Percentiles rank a stretch among this genome's conserved stretches.
Evolutionary conservation across 2,797 vertebrate species (phyloP).

Genomic region (Cygnus olor): DNA sequence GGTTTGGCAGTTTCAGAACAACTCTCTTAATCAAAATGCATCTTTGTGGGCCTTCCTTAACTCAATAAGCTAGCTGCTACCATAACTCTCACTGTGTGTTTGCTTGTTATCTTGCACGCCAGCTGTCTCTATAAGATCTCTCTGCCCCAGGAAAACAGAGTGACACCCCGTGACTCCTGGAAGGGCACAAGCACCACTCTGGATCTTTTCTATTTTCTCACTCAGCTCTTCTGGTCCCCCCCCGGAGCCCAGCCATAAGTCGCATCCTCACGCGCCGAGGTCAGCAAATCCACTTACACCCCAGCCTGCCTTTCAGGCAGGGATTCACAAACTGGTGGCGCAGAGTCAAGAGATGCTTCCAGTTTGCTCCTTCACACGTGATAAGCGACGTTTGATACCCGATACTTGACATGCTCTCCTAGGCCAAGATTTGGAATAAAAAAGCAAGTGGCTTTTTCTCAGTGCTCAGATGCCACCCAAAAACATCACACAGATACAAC

Average conservation of each 20-base stretch:
- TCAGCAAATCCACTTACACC: not conserved
- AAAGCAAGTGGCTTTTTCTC: not conserved
- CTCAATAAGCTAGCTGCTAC: not conserved
- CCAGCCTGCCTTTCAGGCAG: not conserved
- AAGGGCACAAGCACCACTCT: not conserved
- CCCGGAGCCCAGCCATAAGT: not conserved
- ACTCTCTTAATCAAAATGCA: not conserved
- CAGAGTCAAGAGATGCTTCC: not conserved
- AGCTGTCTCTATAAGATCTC: not conserved
- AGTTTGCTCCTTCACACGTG: accelerated
- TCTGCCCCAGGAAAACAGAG: not conserved
- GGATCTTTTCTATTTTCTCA: not conserved
- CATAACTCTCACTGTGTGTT: too few relatives aligned
- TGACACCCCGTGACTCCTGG: not conserved
- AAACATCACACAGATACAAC: not conserved
- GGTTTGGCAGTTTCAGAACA: not conserved
- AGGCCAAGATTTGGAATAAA: not conserved
- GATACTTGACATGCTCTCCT: not conserved
- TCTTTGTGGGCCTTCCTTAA: not conserved
- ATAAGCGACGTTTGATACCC: accelerated
- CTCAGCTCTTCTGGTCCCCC: not conserved
- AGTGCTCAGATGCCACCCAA: not conserved
- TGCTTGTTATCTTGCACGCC: not conserved
- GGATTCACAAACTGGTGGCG: not conserved
- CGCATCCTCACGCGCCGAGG: not conserved